Conservation (phyloP, 2,888 invertebrate species). For the Cordylochernes scorpioides region DNA sequence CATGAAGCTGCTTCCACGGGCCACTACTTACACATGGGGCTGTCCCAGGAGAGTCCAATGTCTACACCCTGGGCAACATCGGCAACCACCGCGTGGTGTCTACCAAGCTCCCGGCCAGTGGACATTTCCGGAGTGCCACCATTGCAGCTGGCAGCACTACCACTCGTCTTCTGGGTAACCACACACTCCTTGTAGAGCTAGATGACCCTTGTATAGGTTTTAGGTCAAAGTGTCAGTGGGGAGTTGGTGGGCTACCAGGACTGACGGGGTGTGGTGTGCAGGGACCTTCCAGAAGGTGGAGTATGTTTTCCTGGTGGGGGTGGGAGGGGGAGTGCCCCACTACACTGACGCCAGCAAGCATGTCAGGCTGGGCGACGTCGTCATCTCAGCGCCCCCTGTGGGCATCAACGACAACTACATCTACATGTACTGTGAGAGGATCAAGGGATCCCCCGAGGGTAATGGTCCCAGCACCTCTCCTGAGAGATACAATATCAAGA, state of each 20-base stretch:
- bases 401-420: conserved; percentile 30
- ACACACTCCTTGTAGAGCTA: neutral
- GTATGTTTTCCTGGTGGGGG: conserved; percentile 80
- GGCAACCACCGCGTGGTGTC: conserved; percentile 83
- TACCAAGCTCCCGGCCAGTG: conserved; percentile 83
- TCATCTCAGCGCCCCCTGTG: conserved; percentile 41
- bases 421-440: conserved; percentile 49
- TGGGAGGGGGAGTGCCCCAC: conserved; percentile 88
- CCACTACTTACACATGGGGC: too few species aligned
- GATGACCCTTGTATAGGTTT: too few species aligned
- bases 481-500: conserved; percentile 29
- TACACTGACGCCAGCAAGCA: conserved; percentile 78
- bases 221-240: too few species aligned
- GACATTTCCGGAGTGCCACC: conserved; percentile 73
- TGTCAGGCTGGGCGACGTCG: conserved; percentile 71
- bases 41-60: conserved; percentile 95
- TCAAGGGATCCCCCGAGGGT: conserved; percentile 6
- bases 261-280: too few species aligned
- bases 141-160: conserved; percentile 92
- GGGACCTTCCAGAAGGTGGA: conserved; percentile 68
- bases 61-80: conserved; percentile 84
- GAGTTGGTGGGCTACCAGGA: too few species aligned
- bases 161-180: conserved; percentile 50
- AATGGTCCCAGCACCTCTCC: conserved; percentile 2
- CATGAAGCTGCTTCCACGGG: too few species aligned